These are phyloP conservation scores for Arge pagana DNA, from an alignment of 2,888 invertebrate species.

Conservation along the genomic window DNA sequence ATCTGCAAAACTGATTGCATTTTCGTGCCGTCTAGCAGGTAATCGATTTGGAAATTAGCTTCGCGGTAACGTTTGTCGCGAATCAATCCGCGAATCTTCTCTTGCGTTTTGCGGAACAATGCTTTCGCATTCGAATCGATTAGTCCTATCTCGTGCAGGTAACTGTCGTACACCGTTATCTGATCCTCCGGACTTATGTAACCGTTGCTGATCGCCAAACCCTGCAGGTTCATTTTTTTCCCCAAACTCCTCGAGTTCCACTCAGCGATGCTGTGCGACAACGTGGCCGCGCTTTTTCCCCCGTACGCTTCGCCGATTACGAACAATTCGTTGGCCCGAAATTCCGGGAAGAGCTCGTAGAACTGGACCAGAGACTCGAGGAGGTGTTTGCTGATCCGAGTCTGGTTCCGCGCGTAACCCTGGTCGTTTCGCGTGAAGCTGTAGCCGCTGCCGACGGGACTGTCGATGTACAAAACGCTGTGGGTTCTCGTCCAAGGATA, in stretches of 20 bases:
- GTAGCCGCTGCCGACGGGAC: constrained; percentile 91
- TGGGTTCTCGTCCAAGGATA: constrained; percentile 81
- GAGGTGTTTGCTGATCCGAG: constrained; percentile 78
- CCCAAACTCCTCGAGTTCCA: constrained; percentile 63
- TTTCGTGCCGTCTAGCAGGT: constrained; percentile 68
- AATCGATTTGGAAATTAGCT: constrained; percentile 75
- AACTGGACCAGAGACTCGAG: constrained; percentile 80
- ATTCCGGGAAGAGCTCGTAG: constrained; percentile 79
- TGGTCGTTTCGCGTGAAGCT: constrained; percentile 80
- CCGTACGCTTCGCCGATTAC: constrained; percentile 90
- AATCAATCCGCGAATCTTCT: constrained; percentile 65
- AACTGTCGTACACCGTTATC: constrained; percentile 73
- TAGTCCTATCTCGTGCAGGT: constrained; percentile 78
- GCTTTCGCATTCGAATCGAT: constrained; percentile 68
- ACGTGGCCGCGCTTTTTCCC: constrained; percentile 80
- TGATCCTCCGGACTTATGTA: constrained; percentile 79
- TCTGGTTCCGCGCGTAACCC: constrained; percentile 81
- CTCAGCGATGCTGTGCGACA: constrained; percentile 73
- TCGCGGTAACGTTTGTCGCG: constrained; percentile 67
- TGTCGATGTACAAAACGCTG: constrained; percentile 87
- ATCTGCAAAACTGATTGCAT: constrained; percentile 70
- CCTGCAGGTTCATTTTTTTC: constrained; percentile 72
- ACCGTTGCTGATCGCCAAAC: constrained; percentile 80
- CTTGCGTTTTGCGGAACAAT: constrained; percentile 67
- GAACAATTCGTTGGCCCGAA: constrained; percentile 77